Evolutionary conservation across 1,140 invertebrate genomes (phyloP).

Genomic region (Trachymyrmex cornetzi): DNA sequence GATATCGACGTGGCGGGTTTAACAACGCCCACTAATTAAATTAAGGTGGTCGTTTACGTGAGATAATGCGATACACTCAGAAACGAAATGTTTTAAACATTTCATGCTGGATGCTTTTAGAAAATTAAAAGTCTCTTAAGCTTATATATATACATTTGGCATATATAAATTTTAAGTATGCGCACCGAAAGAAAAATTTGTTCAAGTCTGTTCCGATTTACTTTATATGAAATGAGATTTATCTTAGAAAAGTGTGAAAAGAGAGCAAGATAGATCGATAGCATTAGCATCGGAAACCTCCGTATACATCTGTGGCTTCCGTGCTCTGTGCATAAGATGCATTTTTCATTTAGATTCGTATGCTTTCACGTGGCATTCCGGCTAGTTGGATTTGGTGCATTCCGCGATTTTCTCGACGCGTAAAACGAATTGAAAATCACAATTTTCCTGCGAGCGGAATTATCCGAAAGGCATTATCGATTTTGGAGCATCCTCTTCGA

Average conservation of each 20-base stretch:
- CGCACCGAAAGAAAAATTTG: not conserved
- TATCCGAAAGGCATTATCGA: constrained; percentile 51
- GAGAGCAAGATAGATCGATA: constrained; percentile 53
- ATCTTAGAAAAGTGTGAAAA: constrained; percentile 29
- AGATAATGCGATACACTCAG: constrained; percentile 1
- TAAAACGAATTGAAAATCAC: constrained; percentile 37
- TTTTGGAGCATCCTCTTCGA: not conserved
- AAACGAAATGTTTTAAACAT: constrained; percentile 21
- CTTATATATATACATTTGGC: too few species aligned
- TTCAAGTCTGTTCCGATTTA: constrained; percentile 5
- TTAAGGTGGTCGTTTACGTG: constrained; percentile 17
- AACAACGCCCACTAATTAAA: constrained; percentile 51
- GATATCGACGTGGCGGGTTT: constrained; percentile 39
- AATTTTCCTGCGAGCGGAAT: constrained; percentile 31
- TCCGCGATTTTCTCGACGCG: constrained; percentile 33
- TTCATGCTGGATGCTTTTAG: not conserved
- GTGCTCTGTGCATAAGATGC: constrained; percentile 45
- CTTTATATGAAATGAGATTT: constrained; percentile 37
- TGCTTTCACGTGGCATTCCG: not conserved
- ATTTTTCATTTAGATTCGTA: constrained; percentile 56
- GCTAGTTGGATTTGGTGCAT: not conserved
- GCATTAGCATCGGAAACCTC: constrained; percentile 45
- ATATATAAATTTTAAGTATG: not conserved
- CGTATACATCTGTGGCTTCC: constrained; percentile 37
- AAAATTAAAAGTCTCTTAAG: constrained; percentile 28